Base-by-base conservation (phyloP, 2,797 vertebrate genomes). In the Aplochiton taeniatus region DNA sequence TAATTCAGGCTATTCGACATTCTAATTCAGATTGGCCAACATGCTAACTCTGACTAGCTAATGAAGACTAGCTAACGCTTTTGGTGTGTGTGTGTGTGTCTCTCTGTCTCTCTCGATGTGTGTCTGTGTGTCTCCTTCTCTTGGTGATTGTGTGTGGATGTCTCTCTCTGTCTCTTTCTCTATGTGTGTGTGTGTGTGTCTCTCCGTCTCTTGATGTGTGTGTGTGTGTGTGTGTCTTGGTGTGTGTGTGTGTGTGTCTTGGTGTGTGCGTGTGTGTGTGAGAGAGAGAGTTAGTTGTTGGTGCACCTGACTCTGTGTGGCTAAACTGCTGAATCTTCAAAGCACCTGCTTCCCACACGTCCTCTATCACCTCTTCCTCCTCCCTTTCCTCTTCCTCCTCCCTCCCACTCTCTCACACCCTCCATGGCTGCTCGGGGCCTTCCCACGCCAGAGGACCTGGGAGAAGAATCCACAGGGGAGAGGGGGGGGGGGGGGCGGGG, bases 301-400 rank as follows among this genome's bases (percentile, higher is more conserved):
- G 65, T 78, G 47, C 79, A 85, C 81, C 83, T 85, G 80, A 83
- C 74, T 68, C 61, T 6, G 60, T 75, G 70, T 67, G n/a, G 42
- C 5, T 72, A 61, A 70, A 77, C 67, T 16, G 14, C 19, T 11
- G 18, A 47, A 20, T 66, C 75, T 54, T 61, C 51, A 62, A 74
- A 83, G 76, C 86, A 88, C 83, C 85, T 87, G 86, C 84, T 89
- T 90, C 87, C 87, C 86, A 65, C 59, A 75, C 61, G 75, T 73
- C 59, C 74, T 76, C 19, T 0, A 43, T 8, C 59, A 60, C 50
- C 45, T 61, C 78, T 78, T 56, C 51, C 65, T 55, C n/a, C 13
- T 31, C 4, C 9, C 11, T 16, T 19, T 16, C 17, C 16, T 57
- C 42, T 53, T 53, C 49, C 63, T 58, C 52, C n/a, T n/a, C 13